Percentiles rank a stretch among this genome's conserved stretches.
phyloP scores from a whole-genome alignment of 2,888 invertebrate species.

The Lypha dubia region DNA sequence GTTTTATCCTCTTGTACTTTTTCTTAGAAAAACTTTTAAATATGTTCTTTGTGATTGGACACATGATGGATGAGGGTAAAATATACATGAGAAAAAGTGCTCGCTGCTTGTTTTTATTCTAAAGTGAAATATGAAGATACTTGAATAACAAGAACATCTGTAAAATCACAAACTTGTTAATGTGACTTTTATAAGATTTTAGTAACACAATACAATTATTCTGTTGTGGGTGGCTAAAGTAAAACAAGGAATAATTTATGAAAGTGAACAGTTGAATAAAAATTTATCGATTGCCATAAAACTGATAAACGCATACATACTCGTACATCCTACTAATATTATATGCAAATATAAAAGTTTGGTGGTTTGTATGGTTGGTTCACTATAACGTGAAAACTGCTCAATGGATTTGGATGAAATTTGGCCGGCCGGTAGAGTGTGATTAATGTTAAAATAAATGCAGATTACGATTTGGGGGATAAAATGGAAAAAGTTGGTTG shows the following conservation, averaged over 20 bases:
- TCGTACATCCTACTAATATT: too few species aligned
- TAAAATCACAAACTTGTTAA: slow-evolving; percentile 32
- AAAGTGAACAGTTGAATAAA: not conserved
- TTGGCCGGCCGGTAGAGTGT: too few species aligned
- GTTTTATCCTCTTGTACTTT: slow-evolving; percentile 24
- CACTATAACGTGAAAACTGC: too few species aligned
- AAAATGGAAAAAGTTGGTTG: too few species aligned
- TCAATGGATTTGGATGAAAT: too few species aligned
- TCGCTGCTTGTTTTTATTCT: not conserved
- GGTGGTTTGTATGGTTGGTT: too few species aligned
- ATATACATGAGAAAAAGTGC: not conserved
- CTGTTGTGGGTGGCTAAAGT: not conserved
- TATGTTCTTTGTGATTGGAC: slow-evolving; percentile 29
- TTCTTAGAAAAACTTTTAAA: slow-evolving; percentile 30
- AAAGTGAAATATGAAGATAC: not conserved
- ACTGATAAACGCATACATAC: too few species aligned
- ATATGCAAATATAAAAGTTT: too few species aligned
- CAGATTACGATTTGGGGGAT: too few species aligned
- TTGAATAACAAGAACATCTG: slow-evolving; percentile 28
- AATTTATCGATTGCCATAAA: too few species aligned
- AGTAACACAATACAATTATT: not conserved
- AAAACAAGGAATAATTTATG: not conserved
- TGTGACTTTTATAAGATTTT: slow-evolving; percentile 26
- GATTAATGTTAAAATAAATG: too few species aligned
- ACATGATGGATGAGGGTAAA: slow-evolving; percentile 17